These are phyloP conservation scores for Aproaerema taeniolella DNA, from an alignment of 2,888 invertebrate species.

Conservation along the genomic window DNA sequence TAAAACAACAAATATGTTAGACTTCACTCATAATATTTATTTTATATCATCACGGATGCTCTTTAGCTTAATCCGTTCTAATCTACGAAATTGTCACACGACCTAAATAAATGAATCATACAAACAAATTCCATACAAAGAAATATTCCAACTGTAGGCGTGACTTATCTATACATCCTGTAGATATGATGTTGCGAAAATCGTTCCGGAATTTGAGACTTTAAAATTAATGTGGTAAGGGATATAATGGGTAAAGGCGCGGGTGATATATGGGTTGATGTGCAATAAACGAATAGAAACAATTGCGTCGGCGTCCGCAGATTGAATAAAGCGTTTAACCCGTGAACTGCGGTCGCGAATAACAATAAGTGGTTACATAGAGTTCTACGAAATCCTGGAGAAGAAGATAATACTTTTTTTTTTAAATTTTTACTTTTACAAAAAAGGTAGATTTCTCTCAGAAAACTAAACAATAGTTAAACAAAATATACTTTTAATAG, in stretches of 20 bases:
- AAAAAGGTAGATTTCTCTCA: too few relatives aligned
- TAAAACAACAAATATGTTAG: too few relatives aligned
- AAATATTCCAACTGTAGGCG: conserved; percentile 17
- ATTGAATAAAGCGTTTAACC: conserved; percentile 67
- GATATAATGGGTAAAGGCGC: conserved; percentile 28
- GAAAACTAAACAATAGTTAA: too few relatives aligned
- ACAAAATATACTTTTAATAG: too few relatives aligned
- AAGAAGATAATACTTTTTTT: too few relatives aligned
- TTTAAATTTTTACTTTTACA: too few relatives aligned
- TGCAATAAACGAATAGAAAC: conserved; percentile 49
- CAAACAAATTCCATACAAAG: conserved; percentile 12
- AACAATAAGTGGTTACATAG: conserved; percentile 1
- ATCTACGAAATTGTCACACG: conserved; percentile 27
- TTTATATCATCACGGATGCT: too few relatives aligned
- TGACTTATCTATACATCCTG: conserved; percentile 24
- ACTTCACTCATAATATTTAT: too few relatives aligned
- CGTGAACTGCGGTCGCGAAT: conserved; percentile 32
- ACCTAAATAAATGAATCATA: conserved; percentile 25
- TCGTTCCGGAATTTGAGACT: conserved; percentile 18
- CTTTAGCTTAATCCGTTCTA: conserved; percentile 9
- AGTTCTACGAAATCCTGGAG: too few relatives aligned
- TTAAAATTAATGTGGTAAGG: conserved; percentile 32
- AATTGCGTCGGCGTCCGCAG: conserved; percentile 60
- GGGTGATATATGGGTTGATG: conserved; percentile 25
- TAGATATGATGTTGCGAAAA: conserved; percentile 28